Base-by-base conservation (phyloP, 2,113 vertebrate genomes). In the Notarius quadriscutis region DNA sequence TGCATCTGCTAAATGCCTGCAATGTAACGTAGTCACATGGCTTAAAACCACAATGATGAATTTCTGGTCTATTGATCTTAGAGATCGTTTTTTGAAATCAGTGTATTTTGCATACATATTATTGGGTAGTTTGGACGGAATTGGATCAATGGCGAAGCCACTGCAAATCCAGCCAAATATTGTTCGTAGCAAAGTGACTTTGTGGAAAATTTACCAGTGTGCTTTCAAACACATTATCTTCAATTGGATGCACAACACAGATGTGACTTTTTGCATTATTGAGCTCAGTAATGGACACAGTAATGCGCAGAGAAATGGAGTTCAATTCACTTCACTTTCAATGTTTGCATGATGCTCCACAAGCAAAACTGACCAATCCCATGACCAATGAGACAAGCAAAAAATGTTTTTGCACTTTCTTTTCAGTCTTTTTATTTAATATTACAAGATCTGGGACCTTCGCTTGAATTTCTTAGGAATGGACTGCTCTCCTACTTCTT, bases 201-300 rank as follows among this genome's bases (percentile, higher is more conserved):
- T 79, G 75, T 79, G 75, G 51, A 20, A 79, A 7, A 79, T 79
- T 78, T n/a, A 78, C 50, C 75, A 78, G 50, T 55, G n/a, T 79
- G 75, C 51, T 41, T 79, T 55, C 51, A 57, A 27, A 17, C 51
- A 79, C 75, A 57, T 79, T 79, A 79, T 79, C 75, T 79, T 27
- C 51, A 27, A 27, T 79, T 79, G 51, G 12, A 15, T 27, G 75
- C 75, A 55, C 75, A 79, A 79, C 51, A 55, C n/a, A 79, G 51
- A 79, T 79, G 51, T 79, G 50, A 27, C 15, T 53, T 53, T 78
- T 55, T 4, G 14, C 50, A 55, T 55, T 78, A 55, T 30, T 27
- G 6, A 78, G 7, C 51, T 55, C 51, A 17, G 50, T 53, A 78
- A 78, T 51, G 74, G 74, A n/a, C 48, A 27, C 20, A 41, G 41